A percentile compares a stretch with the other conserved stretches of the same genome.
Evolutionary conservation across 1,140 invertebrate species (phyloP).

Genomic region (Drosophila melanica): DNA sequence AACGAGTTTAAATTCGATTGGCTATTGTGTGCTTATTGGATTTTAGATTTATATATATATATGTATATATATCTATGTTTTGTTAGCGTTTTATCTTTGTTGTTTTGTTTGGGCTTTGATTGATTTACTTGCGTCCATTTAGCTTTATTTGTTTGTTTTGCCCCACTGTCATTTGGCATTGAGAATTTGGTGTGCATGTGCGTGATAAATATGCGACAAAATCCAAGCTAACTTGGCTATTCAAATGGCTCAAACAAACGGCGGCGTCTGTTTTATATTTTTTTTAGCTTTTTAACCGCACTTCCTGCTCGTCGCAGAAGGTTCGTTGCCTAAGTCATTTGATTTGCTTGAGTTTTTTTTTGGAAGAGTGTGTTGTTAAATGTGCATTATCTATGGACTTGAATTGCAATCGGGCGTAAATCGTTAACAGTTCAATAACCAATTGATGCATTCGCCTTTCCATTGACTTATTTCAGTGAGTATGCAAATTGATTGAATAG

Average conservation of each 20-base stretch:
- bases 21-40: conserved; percentile 30
- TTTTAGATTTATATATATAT: conserved; percentile 18
- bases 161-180: conserved; percentile 49
- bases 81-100: not conserved
- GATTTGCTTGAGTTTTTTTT: conserved; percentile 20
- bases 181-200: conserved; percentile 2
- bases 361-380: conserved; percentile 19
- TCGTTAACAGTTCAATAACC: conserved; percentile 64
- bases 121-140: conserved; percentile 62
- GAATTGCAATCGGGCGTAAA: not conserved
- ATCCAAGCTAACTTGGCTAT: conserved; percentile 7
- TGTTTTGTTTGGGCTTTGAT: conserved; percentile 51
- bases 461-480: conserved; percentile 27
- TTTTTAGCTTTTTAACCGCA: conserved; percentile 29
- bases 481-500: conserved; percentile 50
- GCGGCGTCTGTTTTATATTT: not conserved
- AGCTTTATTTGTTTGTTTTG: conserved; percentile 47
- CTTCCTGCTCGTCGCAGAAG: conserved; percentile 55
- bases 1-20: conserved; percentile 45
- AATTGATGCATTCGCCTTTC: conserved; percentile 58
- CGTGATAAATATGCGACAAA: conserved; percentile 56
- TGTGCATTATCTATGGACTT: conserved; percentile 25
- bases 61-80: not conserved
- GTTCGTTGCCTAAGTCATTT: conserved; percentile 64
- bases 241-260: conserved; percentile 48